Evolutionary conservation across 2,888 invertebrate species (phyloP), one percentile per base, ranked within the genome.

Genomic region (Euzophera pinguis): DNA sequence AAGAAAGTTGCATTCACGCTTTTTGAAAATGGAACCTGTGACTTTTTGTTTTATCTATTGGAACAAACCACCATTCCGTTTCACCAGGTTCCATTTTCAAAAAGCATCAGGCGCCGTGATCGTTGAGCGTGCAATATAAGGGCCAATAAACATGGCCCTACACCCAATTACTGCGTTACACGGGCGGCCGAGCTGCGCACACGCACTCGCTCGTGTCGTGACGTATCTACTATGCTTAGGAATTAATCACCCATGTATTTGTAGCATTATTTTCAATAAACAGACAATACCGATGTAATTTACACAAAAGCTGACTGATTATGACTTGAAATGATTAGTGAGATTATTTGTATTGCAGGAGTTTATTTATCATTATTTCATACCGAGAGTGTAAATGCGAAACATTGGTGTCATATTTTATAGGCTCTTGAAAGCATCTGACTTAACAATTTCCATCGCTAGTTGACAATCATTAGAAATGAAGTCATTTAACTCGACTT

Each of bases 91-190:
- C 48, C 22, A 48, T 48, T 37, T 38, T 38, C 27, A 39, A 32
- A 41, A 39, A 10, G 17, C 37, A 52, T 56, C 35, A 35, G 48
- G 42, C 53, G 41, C 13, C 34, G 29, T 48, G 42, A 34, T 52
- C 50, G 41, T 51, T 51, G 53, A 53, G 45, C 35, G 35, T 47
- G 42, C 22, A 48, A 41, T 52, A 27, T 67, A 71, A 69, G 69
- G 68, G 69, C 67, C 68, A 73, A 58, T 64, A 71, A 73, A 63
- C 76, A 73, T 65, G 61, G 49, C 62, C 63, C 60, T 64, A 60
- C 64, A 62, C 66, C 61, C 73, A 75, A 82, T 83, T 81, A 78
- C 65, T 55, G 60, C 67, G 71, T 71, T 65, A 69, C 63, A 74
- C 71, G 76, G 67, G 54, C 64, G 65, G 67, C 29, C 62, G 69